Conservation (phyloP, 2,113 vertebrate genomes). For the Phrynosoma platyrhinos region DNA sequence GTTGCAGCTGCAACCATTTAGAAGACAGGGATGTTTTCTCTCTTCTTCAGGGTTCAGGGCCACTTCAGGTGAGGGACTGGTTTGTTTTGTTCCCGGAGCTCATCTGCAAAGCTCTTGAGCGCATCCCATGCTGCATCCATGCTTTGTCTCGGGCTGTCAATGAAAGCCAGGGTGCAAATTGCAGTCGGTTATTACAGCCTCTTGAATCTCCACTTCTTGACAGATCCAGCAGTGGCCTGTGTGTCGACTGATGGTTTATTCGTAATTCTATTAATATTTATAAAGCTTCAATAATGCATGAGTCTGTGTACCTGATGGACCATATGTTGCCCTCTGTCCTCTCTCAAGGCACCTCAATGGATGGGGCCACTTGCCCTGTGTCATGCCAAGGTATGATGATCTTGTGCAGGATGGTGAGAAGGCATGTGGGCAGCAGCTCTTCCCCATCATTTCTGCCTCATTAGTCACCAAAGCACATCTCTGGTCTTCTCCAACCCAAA, state of each 20-base stretch:
- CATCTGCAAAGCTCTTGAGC: not conserved
- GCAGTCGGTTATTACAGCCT: not conserved
- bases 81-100: fast-evolving
- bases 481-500: slow-evolving; percentile 53
- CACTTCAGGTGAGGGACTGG: not conserved
- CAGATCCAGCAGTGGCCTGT: slow-evolving; percentile 15
- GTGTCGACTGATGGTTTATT: slow-evolving; percentile 28
- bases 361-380: not conserved
- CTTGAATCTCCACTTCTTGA: not conserved
- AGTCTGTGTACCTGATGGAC: slow-evolving; percentile 55
- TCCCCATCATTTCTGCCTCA: slow-evolving; percentile 37
- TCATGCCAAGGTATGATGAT: fast-evolving
- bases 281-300: slow-evolving; percentile 59
- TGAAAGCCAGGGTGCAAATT: not conserved
- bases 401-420: slow-evolving; percentile 29
- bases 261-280: slow-evolving; percentile 62
- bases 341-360: slow-evolving; percentile 43
- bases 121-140: not conserved
- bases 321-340: slow-evolving; percentile 46
- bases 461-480: slow-evolving; percentile 65
- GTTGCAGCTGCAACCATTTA: not conserved
- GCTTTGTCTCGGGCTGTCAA: slow-evolving; percentile 3
- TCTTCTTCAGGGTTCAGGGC: not conserved
- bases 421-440: not conserved
- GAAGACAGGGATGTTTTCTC: no score